Evolutionary conservation across 1,140 invertebrate species (phyloP).

Genomic region (Cephus cinctus): DNA sequence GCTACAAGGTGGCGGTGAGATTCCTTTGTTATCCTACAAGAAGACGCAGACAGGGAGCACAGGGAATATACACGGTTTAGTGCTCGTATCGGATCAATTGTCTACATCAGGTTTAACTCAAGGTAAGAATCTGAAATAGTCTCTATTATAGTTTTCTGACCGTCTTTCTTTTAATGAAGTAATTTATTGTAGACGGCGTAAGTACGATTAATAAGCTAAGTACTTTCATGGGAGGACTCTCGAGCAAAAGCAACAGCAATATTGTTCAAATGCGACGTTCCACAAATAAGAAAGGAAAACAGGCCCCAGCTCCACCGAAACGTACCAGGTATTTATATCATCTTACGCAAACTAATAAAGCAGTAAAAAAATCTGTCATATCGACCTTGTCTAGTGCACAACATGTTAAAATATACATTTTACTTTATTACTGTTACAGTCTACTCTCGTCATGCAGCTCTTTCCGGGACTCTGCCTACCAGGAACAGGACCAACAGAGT

Average conservation of each 20-base stretch:
- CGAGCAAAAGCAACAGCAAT: conserved; percentile 59
- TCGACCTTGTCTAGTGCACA: conserved; percentile 6
- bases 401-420: conserved; percentile 13
- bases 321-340: conserved; percentile 73
- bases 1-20: conserved; percentile 68
- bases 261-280: conserved; percentile 81
- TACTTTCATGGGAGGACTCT: conserved; percentile 64
- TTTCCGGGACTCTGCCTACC: conserved; percentile 71
- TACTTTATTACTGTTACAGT: conserved; percentile 55
- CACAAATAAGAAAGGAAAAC: conserved; percentile 86
- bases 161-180: neutral
- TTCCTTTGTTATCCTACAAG: conserved; percentile 65
- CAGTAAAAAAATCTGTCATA: conserved; percentile 9
- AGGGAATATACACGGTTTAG: conserved; percentile 65
- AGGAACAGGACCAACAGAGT: conserved; percentile 53
- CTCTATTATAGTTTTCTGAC: neutral
- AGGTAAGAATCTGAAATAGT: conserved; percentile 28
- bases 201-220: conserved; percentile 63
- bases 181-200: conserved; percentile 57
- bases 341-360: conserved; percentile 8
- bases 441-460: conserved; percentile 81
- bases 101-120: conserved; percentile 42
- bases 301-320: conserved; percentile 92
- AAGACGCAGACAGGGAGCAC: conserved; percentile 67
- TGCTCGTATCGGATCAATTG: conserved; percentile 57